A percentile compares a stretch with the other conserved stretches of the same genome.
Evolutionary conservation across 2,113 vertebrate genomes (phyloP).

Genomic region (Nannobrachium achirus): DNA sequence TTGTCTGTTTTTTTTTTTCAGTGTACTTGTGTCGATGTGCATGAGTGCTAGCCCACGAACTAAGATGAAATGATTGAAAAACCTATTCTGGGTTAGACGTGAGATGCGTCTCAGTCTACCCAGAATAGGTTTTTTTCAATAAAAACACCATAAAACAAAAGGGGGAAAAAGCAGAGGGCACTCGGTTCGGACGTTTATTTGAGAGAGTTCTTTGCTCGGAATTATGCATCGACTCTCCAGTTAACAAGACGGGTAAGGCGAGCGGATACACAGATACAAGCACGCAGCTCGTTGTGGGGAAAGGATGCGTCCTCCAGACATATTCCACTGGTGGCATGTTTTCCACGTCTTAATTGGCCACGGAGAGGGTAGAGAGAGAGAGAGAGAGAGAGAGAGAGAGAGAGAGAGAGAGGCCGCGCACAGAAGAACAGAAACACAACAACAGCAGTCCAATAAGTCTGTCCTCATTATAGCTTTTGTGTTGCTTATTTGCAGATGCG

Average conservation of each 20-base stretch:
- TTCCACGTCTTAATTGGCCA: conserved; percentile 65
- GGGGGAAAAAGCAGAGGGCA: conserved; percentile 10
- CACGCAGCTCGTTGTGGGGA: neutral
- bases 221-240: conserved; percentile 12
- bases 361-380: conserved; percentile 38
- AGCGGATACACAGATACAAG: neutral
- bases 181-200: conserved; percentile 41
- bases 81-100: no score
- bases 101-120: no score
- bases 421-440: conserved; percentile 6
- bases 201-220: conserved; percentile 22
- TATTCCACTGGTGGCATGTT: conserved; percentile 39
- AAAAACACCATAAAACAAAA: conserved; percentile 20
- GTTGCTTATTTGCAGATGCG: conserved; percentile 73
- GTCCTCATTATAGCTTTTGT: conserved; percentile 72
- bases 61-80: no score
- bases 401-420: conserved; percentile 7
- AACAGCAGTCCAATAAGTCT: conserved; percentile 68
- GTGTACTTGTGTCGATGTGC: no score
- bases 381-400: conserved; percentile 19
- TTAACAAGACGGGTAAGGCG: conserved; percentile 14
- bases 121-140: no score
- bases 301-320: conserved; percentile 25
- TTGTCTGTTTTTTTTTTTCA: no score
- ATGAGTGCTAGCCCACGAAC: no score